Conservation (phyloP, 2,113 vertebrate species). For the Motacilla alba region DNA sequence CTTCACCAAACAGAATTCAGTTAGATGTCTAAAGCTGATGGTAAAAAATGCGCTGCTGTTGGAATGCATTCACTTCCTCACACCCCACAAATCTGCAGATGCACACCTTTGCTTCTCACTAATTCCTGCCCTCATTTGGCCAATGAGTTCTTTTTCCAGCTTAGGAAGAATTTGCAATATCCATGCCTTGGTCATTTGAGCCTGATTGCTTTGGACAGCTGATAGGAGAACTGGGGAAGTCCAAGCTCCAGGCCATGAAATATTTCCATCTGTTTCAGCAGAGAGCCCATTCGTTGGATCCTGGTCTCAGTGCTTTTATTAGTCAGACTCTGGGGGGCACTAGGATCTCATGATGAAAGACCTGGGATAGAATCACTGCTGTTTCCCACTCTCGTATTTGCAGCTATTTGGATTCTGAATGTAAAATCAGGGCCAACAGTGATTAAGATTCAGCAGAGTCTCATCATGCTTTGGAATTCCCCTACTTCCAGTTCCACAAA, state of each 20-base stretch:
- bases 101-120: not conserved
- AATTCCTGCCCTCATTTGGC: not conserved
- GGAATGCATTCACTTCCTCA: not conserved
- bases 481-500: not conserved
- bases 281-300: fast-evolving
- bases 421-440: constrained; percentile 1
- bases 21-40: not conserved
- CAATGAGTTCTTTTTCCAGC: not conserved
- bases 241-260: not conserved
- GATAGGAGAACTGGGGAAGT: not conserved
- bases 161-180: not conserved
- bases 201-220: not conserved
- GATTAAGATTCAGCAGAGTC: constrained; percentile 24
- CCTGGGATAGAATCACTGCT: not conserved
- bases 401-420: constrained; percentile 6
- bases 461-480: not conserved
- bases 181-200: not conserved
- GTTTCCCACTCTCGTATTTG: not conserved
- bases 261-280: not conserved
- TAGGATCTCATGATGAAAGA: constrained; percentile 19
- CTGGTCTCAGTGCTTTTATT: constrained; percentile 24
- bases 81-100: not conserved
- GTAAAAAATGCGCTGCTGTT: not conserved
- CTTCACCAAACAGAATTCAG: not conserved
- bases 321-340: constrained; percentile 61